Evolutionary conservation across 2,888 invertebrate genomes (phyloP).

Genomic region (Chorisops tibialis): DNA sequence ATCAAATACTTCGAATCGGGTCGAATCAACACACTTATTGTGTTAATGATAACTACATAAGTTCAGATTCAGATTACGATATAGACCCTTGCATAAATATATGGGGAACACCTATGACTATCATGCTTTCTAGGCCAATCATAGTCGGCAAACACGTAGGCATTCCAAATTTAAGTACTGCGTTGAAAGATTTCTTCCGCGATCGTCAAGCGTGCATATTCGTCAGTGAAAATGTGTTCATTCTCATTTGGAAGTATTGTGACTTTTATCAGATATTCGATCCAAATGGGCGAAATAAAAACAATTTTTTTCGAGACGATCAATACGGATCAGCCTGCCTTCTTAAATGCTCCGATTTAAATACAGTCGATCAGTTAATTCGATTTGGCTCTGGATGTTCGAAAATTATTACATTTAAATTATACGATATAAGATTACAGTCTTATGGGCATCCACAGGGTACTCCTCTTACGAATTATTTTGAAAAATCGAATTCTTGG

Average conservation of each 20-base stretch:
- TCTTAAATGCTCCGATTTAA: constrained; percentile 41
- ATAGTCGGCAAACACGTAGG: neutral
- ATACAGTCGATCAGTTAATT: constrained; percentile 47
- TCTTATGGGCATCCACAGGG: constrained; percentile 38
- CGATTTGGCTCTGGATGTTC: constrained; percentile 40
- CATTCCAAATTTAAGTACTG: constrained; percentile 43
- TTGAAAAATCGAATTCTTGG: constrained; percentile 2
- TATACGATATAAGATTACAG: constrained; percentile 43
- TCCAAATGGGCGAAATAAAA: constrained; percentile 52
- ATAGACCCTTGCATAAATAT: constrained; percentile 42
- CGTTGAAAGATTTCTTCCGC: constrained; percentile 42
- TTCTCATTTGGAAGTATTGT: constrained; percentile 55
- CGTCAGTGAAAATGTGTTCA: constrained; percentile 38
- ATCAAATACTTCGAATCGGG: constrained; percentile 41
- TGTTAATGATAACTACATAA: constrained; percentile 38
- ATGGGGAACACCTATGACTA: constrained; percentile 35
- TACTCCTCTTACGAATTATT: constrained; percentile 17
- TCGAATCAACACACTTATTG: constrained; percentile 37
- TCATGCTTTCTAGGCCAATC: neutral
- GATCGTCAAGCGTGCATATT: constrained; percentile 43
- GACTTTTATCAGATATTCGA: constrained; percentile 62
- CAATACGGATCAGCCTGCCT: constrained; percentile 57
- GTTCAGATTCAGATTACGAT: constrained; percentile 40
- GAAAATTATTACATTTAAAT: constrained; percentile 39
- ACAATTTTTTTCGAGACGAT: constrained; percentile 40